Conservation (phyloP, 2,888 invertebrate genomes). For the Tryphoninae sp. region DNA sequence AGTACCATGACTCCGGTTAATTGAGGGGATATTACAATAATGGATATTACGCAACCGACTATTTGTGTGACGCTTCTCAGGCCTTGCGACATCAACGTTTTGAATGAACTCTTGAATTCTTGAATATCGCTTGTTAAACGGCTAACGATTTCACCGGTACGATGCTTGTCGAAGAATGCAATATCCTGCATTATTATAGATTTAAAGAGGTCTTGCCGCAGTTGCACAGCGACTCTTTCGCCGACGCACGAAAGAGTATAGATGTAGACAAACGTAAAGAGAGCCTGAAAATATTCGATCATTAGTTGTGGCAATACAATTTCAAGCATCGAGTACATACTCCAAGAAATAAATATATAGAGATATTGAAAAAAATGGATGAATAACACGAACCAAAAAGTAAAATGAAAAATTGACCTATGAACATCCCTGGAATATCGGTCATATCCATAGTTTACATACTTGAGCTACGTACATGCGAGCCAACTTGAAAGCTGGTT, state of each 20-base stretch:
- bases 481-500: conserved; percentile 87
- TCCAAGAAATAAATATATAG: background rate
- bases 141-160: conserved; percentile 96
- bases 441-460: conserved; percentile 65
- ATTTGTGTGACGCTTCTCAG: conserved; percentile 94
- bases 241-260: conserved; percentile 93
- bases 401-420: conserved; percentile 1
- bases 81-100: conserved; percentile 95
- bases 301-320: background rate
- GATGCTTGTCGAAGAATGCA: conserved; percentile 93
- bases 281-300: conserved; percentile 84
- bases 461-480: conserved; percentile 90
- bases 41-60: conserved; percentile 88
- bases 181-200: conserved; percentile 94
- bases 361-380: background rate
- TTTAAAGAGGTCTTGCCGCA: conserved; percentile 91
- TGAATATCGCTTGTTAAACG: conserved; percentile 96
- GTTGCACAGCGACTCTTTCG: conserved; percentile 91
- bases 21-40: conserved; percentile 94
- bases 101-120: conserved; percentile 98
- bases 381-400: background rate
- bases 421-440: conserved; percentile 17
- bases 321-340: background rate
- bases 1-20: conserved; percentile 92
- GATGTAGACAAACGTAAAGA: conserved; percentile 95